Evolutionary conservation across 2,888 invertebrate genomes (phyloP).

Genomic region (Watsonalla binaria): DNA sequence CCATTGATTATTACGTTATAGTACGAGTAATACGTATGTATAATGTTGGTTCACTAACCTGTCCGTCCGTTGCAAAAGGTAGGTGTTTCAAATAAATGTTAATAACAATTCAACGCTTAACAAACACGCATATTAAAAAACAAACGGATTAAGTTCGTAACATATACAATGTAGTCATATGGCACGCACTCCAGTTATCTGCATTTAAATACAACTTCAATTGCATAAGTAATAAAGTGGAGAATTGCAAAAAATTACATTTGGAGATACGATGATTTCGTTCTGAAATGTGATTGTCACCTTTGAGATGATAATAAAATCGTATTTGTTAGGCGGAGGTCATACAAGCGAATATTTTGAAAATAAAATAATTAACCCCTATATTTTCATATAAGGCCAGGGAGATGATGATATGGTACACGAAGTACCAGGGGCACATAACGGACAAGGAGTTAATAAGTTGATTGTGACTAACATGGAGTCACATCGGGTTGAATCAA

Average conservation of each 20-base stretch:
- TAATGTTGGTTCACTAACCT: background rate
- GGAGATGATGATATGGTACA: too few relatives aligned
- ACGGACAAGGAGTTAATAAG: too few relatives aligned
- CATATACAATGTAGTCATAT: background rate
- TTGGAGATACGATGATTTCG: background rate
- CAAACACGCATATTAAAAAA: conserved; percentile 25
- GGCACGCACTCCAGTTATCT: background rate
- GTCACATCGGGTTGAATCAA: too few relatives aligned
- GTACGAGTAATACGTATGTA: too few relatives aligned
- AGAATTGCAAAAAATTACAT: conserved; percentile 5
- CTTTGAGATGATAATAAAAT: conserved; percentile 27
- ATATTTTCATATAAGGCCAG: too few relatives aligned
- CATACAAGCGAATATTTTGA: conserved; percentile 11
- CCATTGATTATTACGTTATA: too few relatives aligned
- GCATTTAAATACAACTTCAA: background rate
- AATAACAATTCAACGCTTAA: conserved; percentile 16
- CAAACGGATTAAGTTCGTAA: conserved; percentile 17
- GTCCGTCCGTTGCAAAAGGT: conserved; percentile 15
- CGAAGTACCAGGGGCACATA: too few relatives aligned
- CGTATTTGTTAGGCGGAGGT: conserved; percentile 18
- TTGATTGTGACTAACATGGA: too few relatives aligned
- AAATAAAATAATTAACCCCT: too few relatives aligned
- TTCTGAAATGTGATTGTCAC: conserved; percentile 26
- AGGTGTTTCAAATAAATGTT: conserved; percentile 39
- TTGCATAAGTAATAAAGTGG: background rate